Percentiles rank a stretch among this genome's conserved stretches.
phyloP scores from a whole-genome alignment of 23 tunicate genomes.

The Halocynthia roretzi region DNA sequence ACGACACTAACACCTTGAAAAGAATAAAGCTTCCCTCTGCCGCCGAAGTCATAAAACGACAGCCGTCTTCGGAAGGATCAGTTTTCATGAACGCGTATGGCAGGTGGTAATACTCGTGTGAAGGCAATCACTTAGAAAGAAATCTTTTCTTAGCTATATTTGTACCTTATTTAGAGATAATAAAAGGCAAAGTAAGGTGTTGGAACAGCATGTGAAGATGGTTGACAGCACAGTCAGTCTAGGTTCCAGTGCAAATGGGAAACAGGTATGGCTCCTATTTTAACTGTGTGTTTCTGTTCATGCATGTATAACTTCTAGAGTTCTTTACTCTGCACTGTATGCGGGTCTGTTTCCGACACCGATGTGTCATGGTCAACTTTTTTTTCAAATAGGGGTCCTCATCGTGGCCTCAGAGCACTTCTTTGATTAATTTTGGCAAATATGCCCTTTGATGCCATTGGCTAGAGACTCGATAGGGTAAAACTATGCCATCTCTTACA shows the following conservation, averaged over 20 bases:
- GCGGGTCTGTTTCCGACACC: no score
- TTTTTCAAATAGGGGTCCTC: not conserved
- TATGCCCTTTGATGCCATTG: not conserved
- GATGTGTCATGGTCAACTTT: no score
- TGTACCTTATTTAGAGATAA: slow-evolving; percentile 14
- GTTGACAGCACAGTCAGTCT: slow-evolving; percentile 47
- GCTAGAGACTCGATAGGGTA: no score
- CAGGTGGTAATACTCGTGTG: not conserved
- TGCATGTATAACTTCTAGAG: not conserved
- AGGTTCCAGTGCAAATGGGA: slow-evolving; percentile 40
- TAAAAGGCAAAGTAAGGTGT: slow-evolving; percentile 6
- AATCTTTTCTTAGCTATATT: not conserved
- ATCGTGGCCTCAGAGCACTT: not conserved
- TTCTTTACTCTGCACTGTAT: no score
- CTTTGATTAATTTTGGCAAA: not conserved
- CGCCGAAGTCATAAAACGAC: slow-evolving; percentile 1
- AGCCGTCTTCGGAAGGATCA: not conserved
- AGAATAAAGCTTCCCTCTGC: slow-evolving; percentile 13
- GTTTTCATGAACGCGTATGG: not conserved
- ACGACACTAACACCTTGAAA: not conserved
- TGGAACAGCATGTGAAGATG: slow-evolving; percentile 86
- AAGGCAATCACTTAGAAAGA: not conserved
- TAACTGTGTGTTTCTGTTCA: not conserved
- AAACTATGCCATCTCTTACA: no score
- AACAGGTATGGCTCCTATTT: slow-evolving; percentile 26